A percentile compares a stretch with the other conserved stretches of the same genome.
phyloP scores from a whole-genome alignment of 2,888 invertebrate species.

The Blera fallax region DNA sequence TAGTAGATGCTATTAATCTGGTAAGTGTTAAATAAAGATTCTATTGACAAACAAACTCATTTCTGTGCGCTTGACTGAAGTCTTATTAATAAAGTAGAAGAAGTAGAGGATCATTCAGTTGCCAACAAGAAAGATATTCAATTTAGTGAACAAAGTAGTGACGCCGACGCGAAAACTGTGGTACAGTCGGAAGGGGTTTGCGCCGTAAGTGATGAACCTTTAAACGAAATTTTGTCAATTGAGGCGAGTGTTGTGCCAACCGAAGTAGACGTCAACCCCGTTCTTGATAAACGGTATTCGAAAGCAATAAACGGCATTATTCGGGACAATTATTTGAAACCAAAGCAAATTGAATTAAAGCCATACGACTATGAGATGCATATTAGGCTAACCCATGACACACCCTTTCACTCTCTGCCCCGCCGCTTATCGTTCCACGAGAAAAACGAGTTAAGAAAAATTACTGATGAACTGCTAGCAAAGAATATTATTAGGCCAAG shows the following conservation, averaged over 20 bases:
- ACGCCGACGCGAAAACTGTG: background rate
- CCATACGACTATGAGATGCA: slow-evolving; percentile 36
- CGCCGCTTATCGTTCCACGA: background rate
- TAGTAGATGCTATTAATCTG: slow-evolving; percentile 4
- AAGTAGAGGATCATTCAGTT: slow-evolving; percentile 19
- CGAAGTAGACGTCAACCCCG: too few relatives aligned
- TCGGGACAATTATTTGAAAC: background rate
- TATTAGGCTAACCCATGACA: slow-evolving; percentile 24
- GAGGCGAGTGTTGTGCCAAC: background rate
- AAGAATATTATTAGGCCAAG: slow-evolving; percentile 26
- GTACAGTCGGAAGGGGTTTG: background rate
- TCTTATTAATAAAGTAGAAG: background rate
- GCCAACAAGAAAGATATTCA: background rate
- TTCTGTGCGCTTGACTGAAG: slow-evolving; percentile 20
- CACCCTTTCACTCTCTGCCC: slow-evolving; percentile 33
- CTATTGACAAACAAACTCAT: background rate
- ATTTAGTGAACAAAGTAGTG: background rate
- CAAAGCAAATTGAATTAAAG: background rate
- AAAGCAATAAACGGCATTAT: background rate
- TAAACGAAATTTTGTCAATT: background rate
- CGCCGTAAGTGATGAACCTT: background rate
- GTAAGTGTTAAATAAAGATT: slow-evolving; percentile 8
- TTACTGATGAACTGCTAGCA: slow-evolving; percentile 26
- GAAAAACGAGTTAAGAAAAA: slow-evolving; percentile 6
- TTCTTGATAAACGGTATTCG: background rate